These are phyloP conservation scores for Micromussa lordhowensis DNA, from an alignment of 92 coral and sea anemone species.

Conservation along the genomic window DNA sequence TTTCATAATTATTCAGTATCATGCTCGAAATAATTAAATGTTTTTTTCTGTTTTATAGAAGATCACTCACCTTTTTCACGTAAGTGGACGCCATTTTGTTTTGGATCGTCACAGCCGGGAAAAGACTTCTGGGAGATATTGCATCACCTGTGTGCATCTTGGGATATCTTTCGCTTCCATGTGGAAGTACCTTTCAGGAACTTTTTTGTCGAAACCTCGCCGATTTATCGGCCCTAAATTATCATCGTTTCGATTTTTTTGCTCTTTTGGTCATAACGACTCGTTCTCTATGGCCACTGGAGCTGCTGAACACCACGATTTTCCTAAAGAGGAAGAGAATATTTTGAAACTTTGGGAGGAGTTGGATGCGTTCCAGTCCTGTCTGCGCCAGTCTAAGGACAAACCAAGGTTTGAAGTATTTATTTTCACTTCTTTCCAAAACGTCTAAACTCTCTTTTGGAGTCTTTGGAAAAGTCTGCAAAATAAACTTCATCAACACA, in stretches of 20 bases:
- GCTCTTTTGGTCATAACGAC: constrained; percentile 28
- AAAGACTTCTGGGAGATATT: constrained; percentile 57
- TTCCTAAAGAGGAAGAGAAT: constrained; percentile 96
- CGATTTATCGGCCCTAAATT: neutral
- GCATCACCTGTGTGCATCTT: constrained; percentile 27
- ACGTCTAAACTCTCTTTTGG: neutral
- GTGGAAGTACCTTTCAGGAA: constrained; percentile 8
- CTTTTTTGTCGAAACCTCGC: neutral
- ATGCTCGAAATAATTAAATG: neutral
- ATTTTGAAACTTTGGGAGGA: constrained; percentile 92
- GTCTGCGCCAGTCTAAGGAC: constrained; percentile 90
- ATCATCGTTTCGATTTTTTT: constrained; percentile 39
- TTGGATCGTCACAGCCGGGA: constrained; percentile 56
- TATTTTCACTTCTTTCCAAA: neutral
- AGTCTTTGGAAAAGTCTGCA: neutral
- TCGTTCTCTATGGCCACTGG: constrained; percentile 74
- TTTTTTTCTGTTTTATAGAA: neutral
- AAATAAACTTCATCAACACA: too few relatives aligned
- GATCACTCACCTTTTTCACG: constrained; percentile 81
- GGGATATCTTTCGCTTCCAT: constrained; percentile 33
- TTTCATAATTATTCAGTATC: neutral
- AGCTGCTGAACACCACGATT: constrained; percentile 83
- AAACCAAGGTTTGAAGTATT: constrained; percentile 76
- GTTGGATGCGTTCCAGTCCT: constrained; percentile 93
- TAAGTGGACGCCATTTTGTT: constrained; percentile 96